Evolutionary conservation across 2,797 vertebrate species (phyloP).

Genomic region (Enteromius unitaeniatus): DNA sequence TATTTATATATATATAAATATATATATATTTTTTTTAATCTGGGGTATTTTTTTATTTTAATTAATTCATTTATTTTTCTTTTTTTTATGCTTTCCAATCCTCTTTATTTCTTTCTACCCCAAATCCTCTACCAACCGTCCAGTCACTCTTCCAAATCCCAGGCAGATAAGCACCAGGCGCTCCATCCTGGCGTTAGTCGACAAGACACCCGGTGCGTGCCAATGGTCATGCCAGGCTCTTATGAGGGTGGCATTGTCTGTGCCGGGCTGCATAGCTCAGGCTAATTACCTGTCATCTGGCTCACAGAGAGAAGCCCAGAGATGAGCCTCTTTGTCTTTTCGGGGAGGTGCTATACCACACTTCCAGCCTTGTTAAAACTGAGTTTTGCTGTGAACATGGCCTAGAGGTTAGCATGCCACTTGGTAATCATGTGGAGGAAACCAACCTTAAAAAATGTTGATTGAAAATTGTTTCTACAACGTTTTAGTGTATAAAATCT

Average conservation of each 20-base stretch:
- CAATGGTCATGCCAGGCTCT: conserved; percentile 60
- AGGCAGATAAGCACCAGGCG: conserved; percentile 61
- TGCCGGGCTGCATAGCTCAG: conserved; percentile 36
- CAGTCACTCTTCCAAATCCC: conserved; percentile 37
- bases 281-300: conserved; percentile 66
- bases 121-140: conserved; percentile 29
- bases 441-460: background rate
- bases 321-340: conserved; percentile 53
- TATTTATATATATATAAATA: background rate
- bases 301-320: conserved; percentile 27
- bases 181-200: conserved; percentile 51
- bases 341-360: background rate
- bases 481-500: background rate
- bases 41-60: background rate
- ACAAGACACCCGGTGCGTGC: conserved; percentile 33
- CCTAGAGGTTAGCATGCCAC: background rate
- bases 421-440: background rate
- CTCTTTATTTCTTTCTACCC: conserved; percentile 10
- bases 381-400: background rate
- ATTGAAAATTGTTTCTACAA: background rate
- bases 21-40: background rate
- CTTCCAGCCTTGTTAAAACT: background rate
- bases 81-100: background rate
- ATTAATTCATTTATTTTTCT: background rate
- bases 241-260: conserved; percentile 65